Base-by-base conservation (phyloP, 2,888 invertebrate species). In the Tolmerus cingulatus region DNA sequence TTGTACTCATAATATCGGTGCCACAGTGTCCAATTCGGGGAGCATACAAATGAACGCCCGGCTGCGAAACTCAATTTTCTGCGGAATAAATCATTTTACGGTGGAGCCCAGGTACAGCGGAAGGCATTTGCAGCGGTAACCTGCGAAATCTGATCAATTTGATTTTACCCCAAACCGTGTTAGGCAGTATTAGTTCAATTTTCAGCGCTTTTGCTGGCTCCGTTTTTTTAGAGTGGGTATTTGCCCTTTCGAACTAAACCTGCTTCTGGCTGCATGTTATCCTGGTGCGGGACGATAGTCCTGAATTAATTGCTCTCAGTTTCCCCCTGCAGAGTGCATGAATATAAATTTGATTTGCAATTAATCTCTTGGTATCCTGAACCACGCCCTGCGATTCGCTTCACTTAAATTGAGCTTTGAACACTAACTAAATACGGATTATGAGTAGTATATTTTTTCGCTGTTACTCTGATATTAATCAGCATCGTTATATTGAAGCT, bases 1-100 rank as follows among this genome's bases (percentile, higher is more conserved):
- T 51, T 79, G 79, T 51, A 51, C 19, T 79, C 46, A 79, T 79
- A 43, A 79, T 79, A 79, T 79, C 30, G 79, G 51, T 79, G 51
- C 51, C 79, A 51, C 40, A 37, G 27, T 51, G 51, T 51, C 30
- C 79, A 51, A 27, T 40, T 27, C 27, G 51, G 46, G 51, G 79
- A 51, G 51, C 51, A 46, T 79, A 27, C 51, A 79, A 79, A 46
- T 51, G 79, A 79, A 51, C 14, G 79, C 27, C 19, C 19, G 78
- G 79, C 51, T 79, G 46, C 79, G 51, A 79, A 79, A 79, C 79
- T 79, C 79, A 79, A 79, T 79, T 79, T 79, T 79, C 79, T 51
- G 19, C 51, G 51, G 46, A 79, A 79, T 79, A 79, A 79, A 79
- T 79, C 79, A 79, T 27, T 79, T 79, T 27, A 79, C 9, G 23